Base-by-base conservation (phyloP, 2,888 invertebrate genomes). In the Calliopum simillimum region DNA sequence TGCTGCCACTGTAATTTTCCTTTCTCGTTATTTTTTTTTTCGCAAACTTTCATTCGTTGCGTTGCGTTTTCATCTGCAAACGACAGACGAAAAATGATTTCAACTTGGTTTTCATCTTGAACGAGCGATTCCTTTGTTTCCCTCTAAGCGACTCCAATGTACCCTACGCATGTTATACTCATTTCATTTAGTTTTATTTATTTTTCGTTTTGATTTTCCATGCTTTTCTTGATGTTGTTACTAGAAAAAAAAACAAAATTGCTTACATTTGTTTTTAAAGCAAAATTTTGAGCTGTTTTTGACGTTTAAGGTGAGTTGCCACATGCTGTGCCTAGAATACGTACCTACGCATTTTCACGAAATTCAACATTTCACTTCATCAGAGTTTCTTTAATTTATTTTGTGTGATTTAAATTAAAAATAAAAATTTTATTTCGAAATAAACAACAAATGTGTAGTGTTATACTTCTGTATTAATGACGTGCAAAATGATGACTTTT, bases 21-120 rank as follows among this genome's bases (percentile, higher is more conserved):
- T 56, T 14, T 56, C 25, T 11, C 25, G 23, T 33, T 25, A 46
- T 16, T 8, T 61, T n/a, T 21, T 47, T 46, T 19, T 49, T 5
- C 16, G 16, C 21, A 23, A 21, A 13, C 19, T 53, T 53, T 19
- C 33, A 25, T 14, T 56, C 21, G 51, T 64, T 64, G 64, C 19
- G 46, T 63, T 63, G 49, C 64, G 64, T 67, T 67, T 58, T 67
- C 49, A 49, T 59, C 67, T 67, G 67, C 43, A 16, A 49, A n/a
- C 67, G 44, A 55, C 67, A 67, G 49, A 16, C 59, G 67, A 67
- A 59, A 67, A 67, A 33, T 61, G 44, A 61, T 64, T 64, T 53
- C 53, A 53, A 59, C 16, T 43, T 19, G 19, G 44, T 59, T 59
- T 59, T 43, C 59, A 59, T 59, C 19, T 43, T 19, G 19, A 19